Base-by-base conservation (phyloP, 2,797 vertebrate species). In the Tokudaia muenninki region DNA sequence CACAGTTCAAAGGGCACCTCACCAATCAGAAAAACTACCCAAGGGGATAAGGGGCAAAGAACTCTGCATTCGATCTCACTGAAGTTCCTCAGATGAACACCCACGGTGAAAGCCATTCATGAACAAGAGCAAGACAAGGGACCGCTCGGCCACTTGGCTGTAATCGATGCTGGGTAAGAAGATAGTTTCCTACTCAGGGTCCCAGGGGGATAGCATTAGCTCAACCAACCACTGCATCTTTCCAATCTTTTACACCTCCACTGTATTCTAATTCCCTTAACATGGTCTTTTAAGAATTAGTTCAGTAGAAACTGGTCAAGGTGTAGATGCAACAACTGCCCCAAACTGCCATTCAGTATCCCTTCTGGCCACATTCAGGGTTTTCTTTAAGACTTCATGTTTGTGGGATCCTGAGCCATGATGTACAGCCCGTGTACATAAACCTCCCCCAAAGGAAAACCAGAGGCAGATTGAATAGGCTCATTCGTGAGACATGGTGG, bases 161-260 rank as follows among this genome's bases (percentile, higher is more conserved):
- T 7, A 1, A 31, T 2, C 26, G 26, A 12, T 0, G 29, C 8
- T 63, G 81, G n/a, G 10, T 11, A 52, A 1, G 1, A 24, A 17
- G 26, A 52, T 17, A 9, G 2, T 11, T 16, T 21, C 19, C 80
- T 31, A n/a, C 12, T 29, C 72, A 34, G 84, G 41, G 26, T 63
- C 22, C 82, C 2, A n/a, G 29, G 59, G 52, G 9, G 8, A 47
- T 1, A 57, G 21, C 65, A 59, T 59, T 63, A 63, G 57, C n/a
- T 37, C 22, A 21, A 55, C 19, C 70, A 21, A 44, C 50, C 24
- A 78, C 6, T 3, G 10, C 3, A 17, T 31, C 84, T 77, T 70
- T 67, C 5, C 5, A 3, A 26, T 4, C 19, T 13, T 80, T 24
- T 22, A 17, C 11, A 29, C 59, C 79, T 90, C 37, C 12, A 0